phyloP scores from a whole-genome alignment of 2,113 vertebrate genomes.

The Tauraco erythrolophus region DNA sequence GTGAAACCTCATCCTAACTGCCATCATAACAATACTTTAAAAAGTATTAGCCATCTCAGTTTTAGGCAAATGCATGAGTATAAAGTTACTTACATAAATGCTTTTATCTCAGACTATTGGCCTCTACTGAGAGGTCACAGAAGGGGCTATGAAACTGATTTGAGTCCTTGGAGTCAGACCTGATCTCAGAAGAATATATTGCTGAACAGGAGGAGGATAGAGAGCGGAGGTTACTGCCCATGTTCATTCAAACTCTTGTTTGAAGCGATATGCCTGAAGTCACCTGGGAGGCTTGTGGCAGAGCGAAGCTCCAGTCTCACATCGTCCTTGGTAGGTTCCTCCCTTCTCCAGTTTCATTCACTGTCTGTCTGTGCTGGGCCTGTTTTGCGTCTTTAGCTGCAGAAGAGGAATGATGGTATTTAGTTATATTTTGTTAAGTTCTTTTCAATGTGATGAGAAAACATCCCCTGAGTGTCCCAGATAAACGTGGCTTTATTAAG shows the following conservation, averaged over 20 bases:
- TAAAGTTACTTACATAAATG: not conserved
- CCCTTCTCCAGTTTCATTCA: not conserved
- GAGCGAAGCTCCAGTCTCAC: not conserved
- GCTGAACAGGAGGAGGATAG: not conserved
- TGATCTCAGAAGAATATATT: not conserved
- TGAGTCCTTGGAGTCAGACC: not conserved
- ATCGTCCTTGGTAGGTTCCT: not conserved
- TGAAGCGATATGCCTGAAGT: not conserved
- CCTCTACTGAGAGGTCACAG: not conserved
- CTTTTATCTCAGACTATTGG: not conserved
- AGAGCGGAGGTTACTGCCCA: not conserved
- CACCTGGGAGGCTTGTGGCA: not conserved
- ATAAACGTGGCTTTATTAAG: not conserved
- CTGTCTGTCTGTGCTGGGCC: not conserved
- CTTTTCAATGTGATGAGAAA: not conserved
- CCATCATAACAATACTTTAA: not conserved
- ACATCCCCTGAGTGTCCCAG: not conserved
- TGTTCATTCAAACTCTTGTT: not conserved
- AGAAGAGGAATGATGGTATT: not conserved
- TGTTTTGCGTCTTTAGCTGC: not conserved
- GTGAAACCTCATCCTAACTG: not conserved
- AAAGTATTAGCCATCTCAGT: not conserved
- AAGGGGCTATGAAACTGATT: not conserved
- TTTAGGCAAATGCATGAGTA: not conserved
- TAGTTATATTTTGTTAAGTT: not conserved